Evolutionary conservation across 2,113 vertebrate genomes (phyloP), one percentile per base, ranked within the genome.

Genomic region (Martes martes): DNA sequence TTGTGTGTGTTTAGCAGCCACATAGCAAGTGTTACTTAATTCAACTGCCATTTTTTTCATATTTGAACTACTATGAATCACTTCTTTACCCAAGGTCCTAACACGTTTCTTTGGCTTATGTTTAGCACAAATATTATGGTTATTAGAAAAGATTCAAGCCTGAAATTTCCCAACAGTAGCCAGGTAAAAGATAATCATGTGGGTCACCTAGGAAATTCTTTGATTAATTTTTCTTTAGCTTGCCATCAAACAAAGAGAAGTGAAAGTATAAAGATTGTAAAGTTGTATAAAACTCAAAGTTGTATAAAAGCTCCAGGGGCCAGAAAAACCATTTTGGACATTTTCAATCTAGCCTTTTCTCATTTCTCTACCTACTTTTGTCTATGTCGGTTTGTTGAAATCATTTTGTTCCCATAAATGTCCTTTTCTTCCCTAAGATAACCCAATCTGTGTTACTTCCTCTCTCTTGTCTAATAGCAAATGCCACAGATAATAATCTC

Each of bases 351-450:
- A 33, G 50, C 0, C n/a, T 94, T 94, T 88, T 39, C 23, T 90
- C 74, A 69, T 87, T 83, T 86, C 42, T 50, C 28, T 88, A 14
- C 24, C 21, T 71, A 69, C 33, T 67, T 63, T 3, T 5, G 36
- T 92, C 47, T 55, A 39, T 69, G 80, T 83, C 26, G 57, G 14
- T 93, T 93, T 55, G 4, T 28, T 86, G 0, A 76, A 74, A 98
- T 93, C 80, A 88, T 89, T 85, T 91, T 71, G 28, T 76, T 81
- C 42, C 71, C 85, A 76, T 83, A 87, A 79, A 95, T 92, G 76
- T 80, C n/a, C 11, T 91, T 88, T 76, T 31, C 47, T 84, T 94
- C 74, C 69, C 69, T 88, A 92, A 84, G 24, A 93, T 92, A 81
- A 36, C 50, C 63, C 76, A 65, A 16, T 88, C 28, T 84, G 31